These are phyloP conservation scores for Drosophila koepferae DNA, from an alignment of 2,888 invertebrate genomes.

Conservation along the genomic window DNA sequence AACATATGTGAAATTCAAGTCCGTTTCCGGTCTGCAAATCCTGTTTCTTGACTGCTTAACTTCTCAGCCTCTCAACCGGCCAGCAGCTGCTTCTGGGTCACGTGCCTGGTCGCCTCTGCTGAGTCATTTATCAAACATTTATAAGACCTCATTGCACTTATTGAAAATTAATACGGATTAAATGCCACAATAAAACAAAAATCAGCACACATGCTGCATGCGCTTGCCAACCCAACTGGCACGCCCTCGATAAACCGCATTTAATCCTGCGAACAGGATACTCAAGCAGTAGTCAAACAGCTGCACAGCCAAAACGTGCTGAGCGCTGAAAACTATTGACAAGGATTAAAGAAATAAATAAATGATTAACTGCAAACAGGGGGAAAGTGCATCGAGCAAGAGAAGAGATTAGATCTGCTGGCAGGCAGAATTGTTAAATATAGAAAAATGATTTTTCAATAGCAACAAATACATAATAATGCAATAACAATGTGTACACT, in stretches of 20 bases:
- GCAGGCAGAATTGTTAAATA: constrained; percentile 38
- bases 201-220: constrained; percentile 69
- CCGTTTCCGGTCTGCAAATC: neutral
- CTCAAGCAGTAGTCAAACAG: constrained; percentile 69
- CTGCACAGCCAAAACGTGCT: constrained; percentile 50
- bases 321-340: constrained; percentile 33
- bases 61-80: neutral
- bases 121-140: constrained; percentile 70
- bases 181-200: constrained; percentile 68
- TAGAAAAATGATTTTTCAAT: constrained; percentile 64
- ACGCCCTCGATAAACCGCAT: constrained; percentile 35
- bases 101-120: constrained; percentile 41
- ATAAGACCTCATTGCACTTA: constrained; percentile 68
- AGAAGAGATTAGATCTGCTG: constrained; percentile 7
- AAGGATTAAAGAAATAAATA: constrained; percentile 70
- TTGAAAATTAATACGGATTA: constrained; percentile 78
- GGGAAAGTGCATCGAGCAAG: neutral
- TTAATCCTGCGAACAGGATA: constrained; percentile 76
- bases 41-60: neutral
- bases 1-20: neutral
- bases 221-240: constrained; percentile 27
- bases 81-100: constrained; percentile 29
- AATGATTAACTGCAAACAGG: constrained; percentile 46
- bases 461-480: constrained; percentile 32
- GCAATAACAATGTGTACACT: constrained; percentile 60